Evolutionary conservation across 2,797 vertebrate species (phyloP), one percentile per base, ranked within the genome.

Genomic region (Enteromius fasciolatus): DNA sequence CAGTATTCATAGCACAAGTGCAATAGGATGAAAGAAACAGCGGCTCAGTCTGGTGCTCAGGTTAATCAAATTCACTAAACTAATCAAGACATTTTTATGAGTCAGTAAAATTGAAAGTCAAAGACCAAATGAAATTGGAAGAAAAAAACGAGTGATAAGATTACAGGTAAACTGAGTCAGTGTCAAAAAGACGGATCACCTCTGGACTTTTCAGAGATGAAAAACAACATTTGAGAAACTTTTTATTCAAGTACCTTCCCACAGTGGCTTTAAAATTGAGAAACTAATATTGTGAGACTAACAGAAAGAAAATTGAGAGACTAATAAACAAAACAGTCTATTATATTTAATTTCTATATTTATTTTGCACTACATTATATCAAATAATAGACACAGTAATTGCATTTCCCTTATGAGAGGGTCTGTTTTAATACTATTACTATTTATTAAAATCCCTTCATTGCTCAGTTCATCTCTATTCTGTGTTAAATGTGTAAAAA

Each of bases 31-130:
- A 73, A 73, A 36, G 57, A 50, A 70, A 73, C 28, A 5, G 54
- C 4, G 41, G 57, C 68, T 81, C 41, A 23, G 41, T 20, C 52
- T 80, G 57, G 25, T 63, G 68, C 68, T 46, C 57, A 39, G 68
- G 54, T 31, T 81, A 73, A 81, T 81, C 79, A 17, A 50, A 81
- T 81, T 81, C 57, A 39, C 41, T n/a, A 90, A 89, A 92, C 90
- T 90, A 93, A 93, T 92, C 91, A 92, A 89, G 90, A 91, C 86
- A 79, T 75, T 83, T 89, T 89, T 87, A 86, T 85, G 80, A 89
- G 87, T 48, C 82, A 28, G 88, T 89, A 86, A 90, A 91, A 91
- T 54, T 86, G 87, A 89, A 90, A 91, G 87, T 61, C 66, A 92
- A 91, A 91, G 89, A 89, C 86, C 90, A 90, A 92, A 90, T 92